Evolutionary conservation across 2,888 invertebrate genomes (phyloP), one percentile per base, ranked within the genome.

Genomic region (Hirtodrosophila histrioides): DNA sequence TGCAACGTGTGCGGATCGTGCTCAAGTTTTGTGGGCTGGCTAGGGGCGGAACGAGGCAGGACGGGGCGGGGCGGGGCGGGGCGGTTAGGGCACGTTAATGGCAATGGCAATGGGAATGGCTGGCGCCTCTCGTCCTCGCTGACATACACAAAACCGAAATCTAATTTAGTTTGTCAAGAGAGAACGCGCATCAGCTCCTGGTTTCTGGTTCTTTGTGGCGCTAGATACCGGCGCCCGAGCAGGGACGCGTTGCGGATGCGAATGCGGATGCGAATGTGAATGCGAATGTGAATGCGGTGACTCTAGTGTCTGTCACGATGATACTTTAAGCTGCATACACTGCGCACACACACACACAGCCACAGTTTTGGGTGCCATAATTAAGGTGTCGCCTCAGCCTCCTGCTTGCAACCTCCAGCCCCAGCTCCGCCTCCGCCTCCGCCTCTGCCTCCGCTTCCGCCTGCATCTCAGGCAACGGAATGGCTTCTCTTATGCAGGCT

Each of bases 91-190:
- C 7, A 68, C 68, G 57, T 60, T 68, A 75, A 69, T 64, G 69
- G 76, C 61, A 62, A 43, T 40, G 40, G 49, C 75, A 75, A 69
- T 64, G 69, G 76, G 57, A 62, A 43, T 40, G 40, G 49, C 75
- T 53, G 37, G 36, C 44, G 37, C 35, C 40, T 36, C 61, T 31
- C 44, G 43, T 68, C 41, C 48, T 63, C 55, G 48, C 58, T 65
- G 68, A 78, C 80, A 61, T 68, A 64, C 64, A 64, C 73, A 81
- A 71, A 81, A 77, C 82, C 86, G 41, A 85, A 83, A 85, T 85
- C 86, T 73, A 83, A 83, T 85, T 83, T 85, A 68, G 82, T 75
- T 85, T 75, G 79, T 79, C 75, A 70, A 72, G 74, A 61, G 66
- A 62, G 63, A 63, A 49, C 53, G 41, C 51, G 51, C 61, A 46